Conservation (phyloP, 2,113 vertebrate genomes). For the Anthoscopus minutus region DNA sequence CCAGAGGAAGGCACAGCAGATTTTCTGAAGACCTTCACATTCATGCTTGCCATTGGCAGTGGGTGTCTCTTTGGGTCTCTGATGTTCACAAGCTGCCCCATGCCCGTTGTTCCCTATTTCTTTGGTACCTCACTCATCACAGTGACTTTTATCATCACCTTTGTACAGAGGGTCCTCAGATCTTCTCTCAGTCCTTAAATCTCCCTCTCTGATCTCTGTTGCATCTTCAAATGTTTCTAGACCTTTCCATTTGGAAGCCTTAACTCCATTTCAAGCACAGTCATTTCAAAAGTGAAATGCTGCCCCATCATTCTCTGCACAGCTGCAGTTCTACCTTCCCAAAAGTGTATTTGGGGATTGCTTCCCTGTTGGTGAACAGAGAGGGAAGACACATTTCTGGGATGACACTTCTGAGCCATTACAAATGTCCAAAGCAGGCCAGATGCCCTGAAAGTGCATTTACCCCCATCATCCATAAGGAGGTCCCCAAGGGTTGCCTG, state of each 20-base stretch:
- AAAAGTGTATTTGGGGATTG: not conserved
- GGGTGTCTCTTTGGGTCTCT: not conserved
- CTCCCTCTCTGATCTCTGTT: not conserved
- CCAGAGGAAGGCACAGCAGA: not conserved
- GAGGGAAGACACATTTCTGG: not conserved
- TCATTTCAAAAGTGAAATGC: not conserved
- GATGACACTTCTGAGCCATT: not conserved
- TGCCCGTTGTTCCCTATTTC: not conserved
- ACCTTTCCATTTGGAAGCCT: not conserved
- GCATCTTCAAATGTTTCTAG: not conserved
- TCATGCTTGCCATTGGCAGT: not conserved
- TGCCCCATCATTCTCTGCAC: not conserved
- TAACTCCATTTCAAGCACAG: not conserved
- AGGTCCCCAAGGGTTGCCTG: not conserved
- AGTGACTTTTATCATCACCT: not conserved
- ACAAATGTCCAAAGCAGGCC: not conserved
- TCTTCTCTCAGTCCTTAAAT: not conserved
- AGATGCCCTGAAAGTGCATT: not conserved
- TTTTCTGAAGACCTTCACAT: not conserved
- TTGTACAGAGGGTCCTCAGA: not conserved
- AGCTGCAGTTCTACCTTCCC: not conserved
- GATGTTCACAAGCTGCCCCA: rapidly evolving
- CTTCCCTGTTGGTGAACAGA: not conserved
- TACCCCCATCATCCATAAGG: not conserved
- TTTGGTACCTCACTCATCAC: not conserved